Conservation (phyloP, 1,140 invertebrate species). For the Polypedilum vanderplanki region DNA sequence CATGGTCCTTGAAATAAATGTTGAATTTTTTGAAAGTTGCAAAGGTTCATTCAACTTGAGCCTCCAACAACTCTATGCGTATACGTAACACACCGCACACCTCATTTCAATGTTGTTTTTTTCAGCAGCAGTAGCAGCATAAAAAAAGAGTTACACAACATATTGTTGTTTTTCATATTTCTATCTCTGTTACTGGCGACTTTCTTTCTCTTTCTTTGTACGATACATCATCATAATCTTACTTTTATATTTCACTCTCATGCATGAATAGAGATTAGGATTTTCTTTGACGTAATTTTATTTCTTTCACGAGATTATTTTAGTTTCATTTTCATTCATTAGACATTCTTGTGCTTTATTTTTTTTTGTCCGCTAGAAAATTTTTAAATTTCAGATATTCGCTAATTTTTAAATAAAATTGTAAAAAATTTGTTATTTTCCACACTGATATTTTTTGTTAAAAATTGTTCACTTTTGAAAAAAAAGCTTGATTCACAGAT, state of each 20-base stretch:
- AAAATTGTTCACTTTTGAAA: too few relatives aligned
- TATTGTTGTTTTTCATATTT: background rate
- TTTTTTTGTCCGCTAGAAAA: too few relatives aligned
- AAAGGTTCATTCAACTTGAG: slow-evolving; percentile 10
- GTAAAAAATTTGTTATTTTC: too few relatives aligned
- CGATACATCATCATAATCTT: background rate
- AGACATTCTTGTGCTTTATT: too few relatives aligned
- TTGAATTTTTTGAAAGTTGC: slow-evolving; percentile 18
- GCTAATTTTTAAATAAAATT: too few relatives aligned
- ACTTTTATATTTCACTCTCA: background rate
- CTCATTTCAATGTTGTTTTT: slow-evolving; percentile 18
- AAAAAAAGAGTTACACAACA: slow-evolving; percentile 12
- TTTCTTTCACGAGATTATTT: too few relatives aligned
- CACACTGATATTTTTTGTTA: too few relatives aligned
- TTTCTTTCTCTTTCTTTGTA: background rate
- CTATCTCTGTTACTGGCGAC: background rate
- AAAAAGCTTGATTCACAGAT: too few relatives aligned
- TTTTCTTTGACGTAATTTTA: background rate
- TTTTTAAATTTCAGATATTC: too few relatives aligned
- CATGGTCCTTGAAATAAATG: slow-evolving; percentile 15
- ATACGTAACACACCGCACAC: slow-evolving; percentile 9
- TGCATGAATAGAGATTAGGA: background rate
- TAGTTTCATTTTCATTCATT: too few relatives aligned
- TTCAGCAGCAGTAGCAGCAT: slow-evolving; percentile 8
- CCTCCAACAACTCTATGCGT: slow-evolving; percentile 2